Evolutionary conservation across 2,797 vertebrate species (phyloP).

Genomic region (Pangasius macronema): DNA sequence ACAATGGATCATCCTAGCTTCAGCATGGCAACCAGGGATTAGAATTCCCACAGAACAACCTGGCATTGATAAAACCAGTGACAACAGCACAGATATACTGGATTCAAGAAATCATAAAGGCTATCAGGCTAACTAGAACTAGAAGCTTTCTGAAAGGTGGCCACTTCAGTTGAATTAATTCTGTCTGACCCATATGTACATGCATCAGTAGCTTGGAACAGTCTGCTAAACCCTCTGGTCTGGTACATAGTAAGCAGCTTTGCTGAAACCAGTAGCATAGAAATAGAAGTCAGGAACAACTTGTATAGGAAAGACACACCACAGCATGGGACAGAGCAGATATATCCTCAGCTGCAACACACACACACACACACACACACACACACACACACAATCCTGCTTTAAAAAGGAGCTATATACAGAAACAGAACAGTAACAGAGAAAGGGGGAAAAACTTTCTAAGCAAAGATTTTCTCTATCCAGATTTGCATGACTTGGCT

Average conservation of each 20-base stretch:
- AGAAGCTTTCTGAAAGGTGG: constrained; percentile 37
- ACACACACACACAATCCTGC: not conserved
- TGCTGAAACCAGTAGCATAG: constrained; percentile 38
- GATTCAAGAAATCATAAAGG: not conserved
- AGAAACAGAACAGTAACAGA: not conserved
- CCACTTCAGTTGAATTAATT: constrained; percentile 55
- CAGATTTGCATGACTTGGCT: not conserved
- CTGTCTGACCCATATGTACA: constrained; percentile 52
- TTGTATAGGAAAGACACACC: constrained; percentile 23
- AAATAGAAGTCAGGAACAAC: constrained; percentile 26
- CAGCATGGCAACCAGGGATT: constrained; percentile 18
- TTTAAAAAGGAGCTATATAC: not conserved
- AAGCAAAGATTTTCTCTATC: not conserved
- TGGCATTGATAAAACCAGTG: not conserved
- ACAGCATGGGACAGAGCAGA: constrained; percentile 13
- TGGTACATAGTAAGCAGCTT: constrained; percentile 38
- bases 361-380: constrained; percentile 3
- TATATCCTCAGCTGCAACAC: constrained; percentile 15
- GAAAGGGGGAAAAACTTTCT: not conserved
- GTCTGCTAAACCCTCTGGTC: constrained; percentile 36
- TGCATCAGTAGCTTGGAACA: constrained; percentile 48
- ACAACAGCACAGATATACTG: not conserved
- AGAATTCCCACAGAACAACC: constrained; percentile 19
- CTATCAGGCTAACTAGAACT: not conserved
- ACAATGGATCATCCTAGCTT: constrained; percentile 9